Evolutionary conservation across 2,888 invertebrate species (phyloP).

Genomic region (Morpho achilles): DNA sequence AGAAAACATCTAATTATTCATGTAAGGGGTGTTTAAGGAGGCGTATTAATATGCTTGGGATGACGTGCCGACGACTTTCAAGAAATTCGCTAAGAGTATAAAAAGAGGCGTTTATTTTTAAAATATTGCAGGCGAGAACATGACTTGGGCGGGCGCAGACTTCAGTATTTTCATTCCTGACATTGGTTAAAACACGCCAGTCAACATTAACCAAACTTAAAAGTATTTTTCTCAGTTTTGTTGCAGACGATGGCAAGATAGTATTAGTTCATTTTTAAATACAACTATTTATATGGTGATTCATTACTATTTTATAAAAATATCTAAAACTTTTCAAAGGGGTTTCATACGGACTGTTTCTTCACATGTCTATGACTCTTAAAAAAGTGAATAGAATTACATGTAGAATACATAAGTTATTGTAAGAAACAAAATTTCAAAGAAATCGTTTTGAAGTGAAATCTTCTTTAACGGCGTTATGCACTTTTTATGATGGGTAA

Average conservation of each 20-base stretch:
- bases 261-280: background rate
- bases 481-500: no score
- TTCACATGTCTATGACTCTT: no score
- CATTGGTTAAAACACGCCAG: background rate
- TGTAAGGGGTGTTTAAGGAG: conserved; percentile 73
- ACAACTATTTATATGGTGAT: background rate
- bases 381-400: no score
- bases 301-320: no score
- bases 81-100: conserved; percentile 61
- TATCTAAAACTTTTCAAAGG: no score
- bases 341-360: no score
- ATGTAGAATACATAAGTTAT: no score
- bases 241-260: background rate
- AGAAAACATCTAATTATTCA: conserved; percentile 77
- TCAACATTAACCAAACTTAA: background rate
- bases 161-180: background rate
- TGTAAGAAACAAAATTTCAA: no score
- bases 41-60: conserved; percentile 65
- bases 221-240: background rate
- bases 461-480: no score
- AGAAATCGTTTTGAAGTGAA: no score
- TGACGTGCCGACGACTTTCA: conserved; percentile 45
- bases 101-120: conserved; percentile 61
- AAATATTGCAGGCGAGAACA: conserved; percentile 61
- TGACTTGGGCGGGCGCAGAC: conserved; percentile 60